phyloP scores from a whole-genome alignment of 2,113 vertebrate genomes.

The Scopus umbretta region DNA sequence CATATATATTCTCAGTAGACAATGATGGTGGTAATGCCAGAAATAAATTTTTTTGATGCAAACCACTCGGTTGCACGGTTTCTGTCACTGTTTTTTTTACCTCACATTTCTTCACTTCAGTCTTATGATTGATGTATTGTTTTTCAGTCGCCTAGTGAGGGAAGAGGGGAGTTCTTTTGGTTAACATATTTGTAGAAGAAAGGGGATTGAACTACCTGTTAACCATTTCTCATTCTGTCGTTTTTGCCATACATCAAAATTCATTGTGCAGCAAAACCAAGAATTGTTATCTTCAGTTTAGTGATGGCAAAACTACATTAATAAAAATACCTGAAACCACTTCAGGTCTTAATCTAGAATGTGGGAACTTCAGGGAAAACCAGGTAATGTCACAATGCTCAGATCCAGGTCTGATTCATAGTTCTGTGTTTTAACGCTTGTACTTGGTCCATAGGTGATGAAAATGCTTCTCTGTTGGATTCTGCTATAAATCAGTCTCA shows the following conservation, averaged over 20 bases:
- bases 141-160: background rate
- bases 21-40: background rate
- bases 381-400: background rate
- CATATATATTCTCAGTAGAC: rapidly evolving
- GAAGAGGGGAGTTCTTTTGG: background rate
- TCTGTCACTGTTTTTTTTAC: background rate
- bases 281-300: background rate
- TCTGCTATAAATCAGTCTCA: background rate
- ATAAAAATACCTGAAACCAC: background rate
- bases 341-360: background rate
- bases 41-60: background rate
- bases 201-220: background rate
- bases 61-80: background rate
- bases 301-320: background rate
- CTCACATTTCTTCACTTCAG: background rate
- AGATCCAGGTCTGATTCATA: background rate
- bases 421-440: background rate
- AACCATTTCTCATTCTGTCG: background rate
- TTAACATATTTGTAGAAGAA: background rate
- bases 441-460: background rate
- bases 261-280: background rate
- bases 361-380: background rate
- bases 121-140: background rate
- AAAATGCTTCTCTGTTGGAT: background rate
- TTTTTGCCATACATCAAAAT: background rate